A percentile compares a stretch with the other conserved stretches of the same genome.
Evolutionary conservation across 2,888 invertebrate species (phyloP).

Genomic region (Aphidoletes aphidimyza): DNA sequence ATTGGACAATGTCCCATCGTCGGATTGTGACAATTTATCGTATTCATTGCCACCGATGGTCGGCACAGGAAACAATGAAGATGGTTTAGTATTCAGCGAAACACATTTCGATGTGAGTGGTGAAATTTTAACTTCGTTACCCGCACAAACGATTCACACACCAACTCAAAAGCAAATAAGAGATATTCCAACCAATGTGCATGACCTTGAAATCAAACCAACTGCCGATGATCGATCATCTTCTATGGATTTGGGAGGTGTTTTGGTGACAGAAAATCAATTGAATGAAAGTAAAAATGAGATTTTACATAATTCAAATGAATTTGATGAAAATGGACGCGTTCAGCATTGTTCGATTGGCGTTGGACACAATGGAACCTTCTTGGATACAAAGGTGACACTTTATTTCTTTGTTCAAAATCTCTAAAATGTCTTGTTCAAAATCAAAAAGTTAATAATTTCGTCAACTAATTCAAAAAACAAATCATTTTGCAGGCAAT

Average conservation of each 20-base stretch:
- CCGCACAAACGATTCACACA: neutral
- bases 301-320: conserved; percentile 57
- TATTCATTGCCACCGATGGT: conserved; percentile 55
- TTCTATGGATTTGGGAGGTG: neutral
- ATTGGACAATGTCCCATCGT: neutral
- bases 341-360: conserved; percentile 59
- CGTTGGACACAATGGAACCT: conserved; percentile 62
- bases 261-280: conserved; percentile 55
- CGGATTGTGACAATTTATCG: conserved; percentile 45
- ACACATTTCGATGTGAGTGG: conserved; percentile 60
- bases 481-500: conserved; percentile 62
- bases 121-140: conserved; percentile 56
- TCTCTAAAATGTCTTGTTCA: neutral
- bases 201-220: neutral
- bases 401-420: too few relatives aligned
- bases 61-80: conserved; percentile 22
- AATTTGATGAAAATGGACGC: conserved; percentile 59
- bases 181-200: neutral
- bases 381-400: conserved; percentile 69
- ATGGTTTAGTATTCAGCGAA: conserved; percentile 59
- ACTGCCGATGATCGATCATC: neutral
- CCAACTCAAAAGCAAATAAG: neutral
- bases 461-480: neutral
- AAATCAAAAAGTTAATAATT: neutral
- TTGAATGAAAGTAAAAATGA: conserved; percentile 58